These are phyloP conservation scores for Ciconia nigra DNA, from an alignment of 2,797 vertebrate genomes.

Conservation along the genomic window DNA sequence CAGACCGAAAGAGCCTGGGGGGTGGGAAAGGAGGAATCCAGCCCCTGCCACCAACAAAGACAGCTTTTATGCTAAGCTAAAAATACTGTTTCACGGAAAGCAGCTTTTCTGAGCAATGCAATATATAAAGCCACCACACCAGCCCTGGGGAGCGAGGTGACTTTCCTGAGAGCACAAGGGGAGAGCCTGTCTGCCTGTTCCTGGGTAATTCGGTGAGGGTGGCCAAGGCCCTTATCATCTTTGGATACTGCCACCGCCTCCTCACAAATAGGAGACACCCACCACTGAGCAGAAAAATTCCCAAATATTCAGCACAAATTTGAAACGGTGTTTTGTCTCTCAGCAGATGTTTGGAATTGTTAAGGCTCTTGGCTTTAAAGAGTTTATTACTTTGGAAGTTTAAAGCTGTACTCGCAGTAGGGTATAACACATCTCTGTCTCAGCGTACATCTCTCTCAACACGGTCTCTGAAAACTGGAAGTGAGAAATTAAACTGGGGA, in stretches of 20 bases:
- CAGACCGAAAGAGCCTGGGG: neutral
- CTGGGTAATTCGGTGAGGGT: neutral
- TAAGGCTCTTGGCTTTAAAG: slow-evolving; percentile 61
- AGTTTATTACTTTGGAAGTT: slow-evolving; percentile 31
- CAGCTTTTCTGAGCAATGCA: neutral
- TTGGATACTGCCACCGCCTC: neutral
- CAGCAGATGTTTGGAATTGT: neutral
- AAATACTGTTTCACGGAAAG: neutral
- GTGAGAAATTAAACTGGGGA: neutral
- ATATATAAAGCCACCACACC: neutral
- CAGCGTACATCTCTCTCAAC: neutral
- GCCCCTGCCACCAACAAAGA: neutral
- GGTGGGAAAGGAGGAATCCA: neutral
- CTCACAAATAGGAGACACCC: neutral
- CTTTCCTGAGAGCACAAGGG: neutral
- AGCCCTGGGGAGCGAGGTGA: neutral
- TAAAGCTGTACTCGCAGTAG: neutral
- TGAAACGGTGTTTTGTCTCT: neutral
- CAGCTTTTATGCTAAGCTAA: fast-evolving
- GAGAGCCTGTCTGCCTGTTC: neutral
- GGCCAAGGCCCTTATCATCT: neutral
- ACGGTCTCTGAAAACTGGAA: neutral
- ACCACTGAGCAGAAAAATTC: fast-evolving
- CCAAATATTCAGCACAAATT: neutral
- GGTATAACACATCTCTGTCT: neutral